A percentile compares a stretch with the other conserved stretches of the same genome.
Conservation (phyloP, 2,113 vertebrate genomes). For the Tapirus terrestris region DNA sequence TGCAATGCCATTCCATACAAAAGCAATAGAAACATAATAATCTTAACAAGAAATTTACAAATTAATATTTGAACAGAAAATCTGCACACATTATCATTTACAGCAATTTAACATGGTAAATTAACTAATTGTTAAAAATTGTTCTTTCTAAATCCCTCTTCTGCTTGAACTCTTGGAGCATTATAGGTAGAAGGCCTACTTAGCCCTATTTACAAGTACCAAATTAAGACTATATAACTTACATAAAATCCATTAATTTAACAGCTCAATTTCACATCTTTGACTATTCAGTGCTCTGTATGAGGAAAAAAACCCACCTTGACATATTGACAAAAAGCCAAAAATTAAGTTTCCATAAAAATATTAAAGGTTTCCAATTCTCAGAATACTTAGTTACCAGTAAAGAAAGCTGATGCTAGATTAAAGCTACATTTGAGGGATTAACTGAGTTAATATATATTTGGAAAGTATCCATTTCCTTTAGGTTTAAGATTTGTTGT, state of each 20-base stretch:
- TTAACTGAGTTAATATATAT: neutral
- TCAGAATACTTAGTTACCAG: neutral
- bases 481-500: neutral
- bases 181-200: neutral
- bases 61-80: conserved; percentile 69
- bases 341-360: neutral
- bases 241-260: neutral
- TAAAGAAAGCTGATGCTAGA: neutral
- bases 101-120: conserved; percentile 83
- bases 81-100: conserved; percentile 85
- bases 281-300: neutral
- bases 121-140: conserved; percentile 61
- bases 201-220: conserved; percentile 75
- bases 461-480: neutral
- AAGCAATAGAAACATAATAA: conserved; percentile 83
- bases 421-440: neutral
- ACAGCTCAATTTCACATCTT: neutral
- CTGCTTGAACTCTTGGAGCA: conserved; percentile 36
- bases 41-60: conserved; percentile 71
- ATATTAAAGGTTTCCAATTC: neutral
- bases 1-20: conserved; percentile 80
- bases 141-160: neutral
- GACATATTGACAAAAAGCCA: neutral
- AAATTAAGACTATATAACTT: conserved; percentile 19
- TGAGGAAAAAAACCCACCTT: neutral